Base-by-base conservation (phyloP, 1,140 invertebrate genomes). In the Aphis gossypii region DNA sequence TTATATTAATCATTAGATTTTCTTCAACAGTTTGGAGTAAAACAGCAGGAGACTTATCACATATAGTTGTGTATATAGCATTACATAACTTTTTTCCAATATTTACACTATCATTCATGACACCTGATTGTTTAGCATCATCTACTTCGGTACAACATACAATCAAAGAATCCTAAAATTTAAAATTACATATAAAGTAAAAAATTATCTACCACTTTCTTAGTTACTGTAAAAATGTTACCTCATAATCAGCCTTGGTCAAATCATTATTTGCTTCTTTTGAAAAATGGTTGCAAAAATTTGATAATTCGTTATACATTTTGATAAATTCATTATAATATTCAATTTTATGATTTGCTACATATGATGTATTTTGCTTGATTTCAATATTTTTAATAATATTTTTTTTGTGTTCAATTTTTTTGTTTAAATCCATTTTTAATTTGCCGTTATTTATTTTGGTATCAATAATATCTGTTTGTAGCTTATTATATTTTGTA, bases 91-190 rank as follows among this genome's bases (percentile, higher is more conserved):
- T 90, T 60, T 90, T 56, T 25, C 89, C 89, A 30, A 90, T 90
- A 30, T 56, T 56, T 38, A 90, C 21, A 25, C 54, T 30, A 35
- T 90, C 89, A 30, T 90, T 56, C 89, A 90, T 90, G 11, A 90
- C 23, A 54, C 56, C 56, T 5, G 38, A 41, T 38, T 90, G 54
- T 90, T 90, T 90, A 56, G 89, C 89, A 51, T 90, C n/a, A 44
- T 90, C 54, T 1, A 90, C 38, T 38, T 90, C 35, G n/a, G 23
- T 60, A 90, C 35, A 48, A 38, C 89, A 90, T 60, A 60, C 23
- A 60, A 90, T 90, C 54, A 90, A 90, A 41, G 89, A 90, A 68
- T 90, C 89, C 89, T 90, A 60, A 86, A 86, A 76, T 30, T 86
- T 25, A 30, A 86, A 30, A 11, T 44, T 44, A 86, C 0, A 18